Evolutionary conservation across 1,140 invertebrate genomes (phyloP), one percentile per base, ranked within the genome.

Genomic region (Pteromalus puparum): DNA sequence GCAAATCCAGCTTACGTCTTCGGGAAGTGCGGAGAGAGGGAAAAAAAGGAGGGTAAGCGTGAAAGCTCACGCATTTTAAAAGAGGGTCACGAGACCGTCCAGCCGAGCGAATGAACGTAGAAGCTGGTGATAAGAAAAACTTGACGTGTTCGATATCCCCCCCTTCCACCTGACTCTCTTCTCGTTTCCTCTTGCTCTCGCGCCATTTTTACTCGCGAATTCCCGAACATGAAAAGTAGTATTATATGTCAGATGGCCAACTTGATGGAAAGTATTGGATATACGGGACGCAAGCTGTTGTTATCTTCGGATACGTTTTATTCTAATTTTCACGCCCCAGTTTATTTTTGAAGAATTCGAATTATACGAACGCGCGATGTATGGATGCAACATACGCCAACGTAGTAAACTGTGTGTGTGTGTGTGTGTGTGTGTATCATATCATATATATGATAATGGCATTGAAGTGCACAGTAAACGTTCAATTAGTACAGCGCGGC

Each of bases 161-260:
- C 26, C 24, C 6, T 61, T 28, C 24, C 15, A 15, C 24, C 28
- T 24, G n/a, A 21, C n/a, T n/a, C 15, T 72, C 24, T n/a, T 65
- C 13, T 78, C 24, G 26, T 72, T 72, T 26, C 75, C 26, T 76
- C 26, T 61, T 6, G 13, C 15, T 78, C 48, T 5, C 61, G 10
- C 28, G n/a, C n/a, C 26, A 9, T 12, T 34, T 26, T 78, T 28
- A 34, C 38, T 61, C 61, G 46, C n/a, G 53, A 75, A 74, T 86
- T 82, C 72, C 26, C 26, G 67, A 83, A 67, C 81, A 73, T 68
- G 61, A 79, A 87, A 87, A 81, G 79, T 85, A 85, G 77, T 81
- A 80, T 86, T 76, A 84, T 88, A 86, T 72, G 84, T 88, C 83
- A 83, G 83, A 81, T 87, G 82, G 70, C 70, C 82, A 68, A 87